These are phyloP conservation scores for Trichogramma dendrolimi DNA, from an alignment of 2,888 invertebrate species.

Conservation along the genomic window DNA sequence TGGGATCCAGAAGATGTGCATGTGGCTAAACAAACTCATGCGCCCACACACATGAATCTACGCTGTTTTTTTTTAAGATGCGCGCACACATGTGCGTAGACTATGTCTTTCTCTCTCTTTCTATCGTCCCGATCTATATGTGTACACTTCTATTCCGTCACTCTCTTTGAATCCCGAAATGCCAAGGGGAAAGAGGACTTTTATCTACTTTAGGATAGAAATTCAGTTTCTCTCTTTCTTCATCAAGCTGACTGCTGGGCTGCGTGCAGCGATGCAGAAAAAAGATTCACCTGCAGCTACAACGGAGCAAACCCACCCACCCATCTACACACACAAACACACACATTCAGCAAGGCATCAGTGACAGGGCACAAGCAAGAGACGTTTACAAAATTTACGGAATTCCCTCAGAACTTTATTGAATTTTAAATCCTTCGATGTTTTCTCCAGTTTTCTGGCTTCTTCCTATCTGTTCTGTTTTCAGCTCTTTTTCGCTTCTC, in stretches of 20 bases:
- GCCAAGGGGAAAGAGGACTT: slow-evolving; percentile 8
- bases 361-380: not conserved
- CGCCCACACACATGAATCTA: no score
- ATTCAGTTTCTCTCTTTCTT: slow-evolving; percentile 8
- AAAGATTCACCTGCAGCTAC: slow-evolving; percentile 1
- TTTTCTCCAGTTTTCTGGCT: slow-evolving; percentile 19
- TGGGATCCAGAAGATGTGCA: slow-evolving; percentile 16
- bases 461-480: not conserved
- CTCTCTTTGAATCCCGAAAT: slow-evolving; percentile 26
- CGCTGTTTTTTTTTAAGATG: no score
- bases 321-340: no score
- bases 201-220: slow-evolving; percentile 23
- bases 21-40: slow-evolving; percentile 13
- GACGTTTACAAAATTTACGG: slow-evolving; percentile 29
- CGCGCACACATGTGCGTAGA: no score
- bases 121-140: not conserved
- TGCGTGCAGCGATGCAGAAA: slow-evolving; percentile 17
- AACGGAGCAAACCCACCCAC: no score
- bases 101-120: no score
- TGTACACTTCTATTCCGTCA: slow-evolving; percentile 18
- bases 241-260: not conserved
- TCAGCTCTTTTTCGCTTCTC: not conserved
- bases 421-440: slow-evolving; percentile 29
- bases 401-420: slow-evolving; percentile 29
- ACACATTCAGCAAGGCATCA: no score